These are phyloP conservation scores for Vipera latastei DNA, from an alignment of 2,797 vertebrate genomes.

Conservation along the genomic window DNA sequence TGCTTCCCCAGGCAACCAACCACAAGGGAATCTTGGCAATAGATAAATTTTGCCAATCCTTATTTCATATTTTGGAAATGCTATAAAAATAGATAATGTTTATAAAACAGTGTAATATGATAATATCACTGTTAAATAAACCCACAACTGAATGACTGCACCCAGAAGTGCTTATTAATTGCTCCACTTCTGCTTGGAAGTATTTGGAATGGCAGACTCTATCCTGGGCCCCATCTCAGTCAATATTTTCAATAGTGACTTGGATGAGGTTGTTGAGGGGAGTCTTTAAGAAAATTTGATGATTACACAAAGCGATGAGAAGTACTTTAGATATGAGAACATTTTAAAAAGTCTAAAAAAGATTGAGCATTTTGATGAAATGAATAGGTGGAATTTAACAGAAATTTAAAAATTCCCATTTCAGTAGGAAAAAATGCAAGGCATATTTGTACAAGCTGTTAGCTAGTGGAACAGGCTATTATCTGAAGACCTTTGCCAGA, in stretches of 20 bases:
- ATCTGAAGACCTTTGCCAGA: not conserved
- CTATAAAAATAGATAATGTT: not conserved
- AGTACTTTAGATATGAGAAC: not conserved
- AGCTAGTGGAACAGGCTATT: not conserved
- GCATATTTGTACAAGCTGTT: not conserved
- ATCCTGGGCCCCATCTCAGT: not conserved
- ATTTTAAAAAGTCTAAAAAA: not conserved
- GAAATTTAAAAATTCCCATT: not conserved
- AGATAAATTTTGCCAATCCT: constrained; percentile 17
- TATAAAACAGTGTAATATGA: not conserved
- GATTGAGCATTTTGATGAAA: not conserved
- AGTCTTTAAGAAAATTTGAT: not conserved
- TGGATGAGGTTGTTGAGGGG: not conserved
- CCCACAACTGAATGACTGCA: not conserved
- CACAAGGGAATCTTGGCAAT: constrained; percentile 1
- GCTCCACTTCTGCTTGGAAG: not conserved
- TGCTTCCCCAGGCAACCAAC: constrained; percentile 24
- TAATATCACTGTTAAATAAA: not conserved
- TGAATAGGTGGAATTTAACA: not conserved
- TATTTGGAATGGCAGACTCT: not conserved
- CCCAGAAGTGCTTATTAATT: not conserved
- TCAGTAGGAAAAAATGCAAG: not conserved
- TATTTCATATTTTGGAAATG: not conserved
- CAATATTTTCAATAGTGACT: not conserved
- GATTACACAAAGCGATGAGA: not conserved